Base-by-base conservation (phyloP, 2,888 invertebrate species). In the Thymelicus acteon region DNA sequence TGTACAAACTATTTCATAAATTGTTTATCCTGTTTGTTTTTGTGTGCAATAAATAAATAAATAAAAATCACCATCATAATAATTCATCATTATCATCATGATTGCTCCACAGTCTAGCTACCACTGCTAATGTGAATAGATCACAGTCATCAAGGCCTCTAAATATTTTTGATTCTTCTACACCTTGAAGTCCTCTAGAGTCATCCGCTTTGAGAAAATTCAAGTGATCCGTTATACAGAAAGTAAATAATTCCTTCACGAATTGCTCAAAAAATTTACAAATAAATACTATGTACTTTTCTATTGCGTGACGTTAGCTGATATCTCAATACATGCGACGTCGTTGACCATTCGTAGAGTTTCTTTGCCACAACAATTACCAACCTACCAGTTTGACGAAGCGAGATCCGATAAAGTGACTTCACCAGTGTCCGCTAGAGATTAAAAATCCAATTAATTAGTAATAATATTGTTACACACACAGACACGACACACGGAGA, bases 251-350 rank as follows among this genome's bases (percentile, higher is more conserved):
- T 19, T 48, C 12, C 10, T n/a, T 48, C 48, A 48, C 4, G n/a
- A 10, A 48, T 48, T 6, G 0, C 48, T 48, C 6, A 13, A 49
- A 49, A 13, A 6, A 12, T 47, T 5, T 13, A 52, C 6, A n/a
- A 52, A 52, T 4, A 44, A 0, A 44, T 10, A 44, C 15, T 15
- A 54, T 24, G 24, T 54, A 54, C 54, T 19, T 24, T 54, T 54
- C 54, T 54, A 54, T 24, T 54, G 54, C 54, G 54, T 54, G 54
- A 24, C 24, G 54, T 24, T 54, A 54, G 31, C 31, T 31, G 54
- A 24, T 12, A 24, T 54, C 24, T 54, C 10, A 7, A 3, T n/a
- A 7, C n/a, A n/a, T 15, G 19, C 10, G 19, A 54, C 24, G 54
- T 8, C n/a, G 24, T 8, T 10, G n/a, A 54, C 13, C 7, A 19